phyloP scores from a whole-genome alignment of 2,888 invertebrate genomes.

The Pemphredon lugubris region DNA sequence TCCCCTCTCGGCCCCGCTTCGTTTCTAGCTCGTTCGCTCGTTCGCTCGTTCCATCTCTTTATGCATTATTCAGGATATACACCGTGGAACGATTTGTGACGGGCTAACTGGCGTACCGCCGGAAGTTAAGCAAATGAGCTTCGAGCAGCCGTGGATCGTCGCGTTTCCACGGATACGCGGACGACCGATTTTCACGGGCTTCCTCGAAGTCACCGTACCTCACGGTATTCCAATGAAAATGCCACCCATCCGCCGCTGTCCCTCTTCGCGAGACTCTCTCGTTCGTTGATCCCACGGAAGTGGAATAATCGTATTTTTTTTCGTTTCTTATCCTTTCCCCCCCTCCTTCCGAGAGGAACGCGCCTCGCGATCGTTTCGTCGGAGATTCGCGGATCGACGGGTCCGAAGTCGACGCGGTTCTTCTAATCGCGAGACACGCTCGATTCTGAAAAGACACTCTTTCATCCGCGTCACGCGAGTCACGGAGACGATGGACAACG shows the following conservation, averaged over 20 bases:
- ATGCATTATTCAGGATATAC: slow-evolving; percentile 67
- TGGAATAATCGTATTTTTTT: too few relatives aligned
- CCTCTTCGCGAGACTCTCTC: too few relatives aligned
- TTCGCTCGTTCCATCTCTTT: slow-evolving; percentile 46
- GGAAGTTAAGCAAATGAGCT: slow-evolving; percentile 68
- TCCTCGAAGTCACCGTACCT: neutral
- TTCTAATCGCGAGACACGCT: too few relatives aligned
- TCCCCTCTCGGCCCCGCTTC: slow-evolving; percentile 3
- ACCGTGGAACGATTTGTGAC: slow-evolving; percentile 58
- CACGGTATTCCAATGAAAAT: too few relatives aligned
- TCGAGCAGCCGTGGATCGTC: slow-evolving; percentile 57
- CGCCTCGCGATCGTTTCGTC: too few relatives aligned
- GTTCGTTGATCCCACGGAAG: too few relatives aligned
- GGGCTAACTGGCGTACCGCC: slow-evolving; percentile 58
- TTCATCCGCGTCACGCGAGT: slow-evolving; percentile 26
- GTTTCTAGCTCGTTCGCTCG: slow-evolving; percentile 20
- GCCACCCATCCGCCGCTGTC: too few relatives aligned
- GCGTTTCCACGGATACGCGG: slow-evolving; percentile 61
- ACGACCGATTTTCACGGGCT: slow-evolving; percentile 47
- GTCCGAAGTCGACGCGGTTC: too few relatives aligned
- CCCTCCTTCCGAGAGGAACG: too few relatives aligned
- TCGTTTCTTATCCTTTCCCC: too few relatives aligned
- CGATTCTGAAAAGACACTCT: slow-evolving; percentile 27
- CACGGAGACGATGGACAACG: too few relatives aligned
- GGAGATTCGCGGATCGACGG: too few relatives aligned